Percentiles rank a stretch among this genome's conserved stretches.
phyloP scores from a whole-genome alignment of 2,797 vertebrate genomes.

The Apogon hyalosoma region DNA sequence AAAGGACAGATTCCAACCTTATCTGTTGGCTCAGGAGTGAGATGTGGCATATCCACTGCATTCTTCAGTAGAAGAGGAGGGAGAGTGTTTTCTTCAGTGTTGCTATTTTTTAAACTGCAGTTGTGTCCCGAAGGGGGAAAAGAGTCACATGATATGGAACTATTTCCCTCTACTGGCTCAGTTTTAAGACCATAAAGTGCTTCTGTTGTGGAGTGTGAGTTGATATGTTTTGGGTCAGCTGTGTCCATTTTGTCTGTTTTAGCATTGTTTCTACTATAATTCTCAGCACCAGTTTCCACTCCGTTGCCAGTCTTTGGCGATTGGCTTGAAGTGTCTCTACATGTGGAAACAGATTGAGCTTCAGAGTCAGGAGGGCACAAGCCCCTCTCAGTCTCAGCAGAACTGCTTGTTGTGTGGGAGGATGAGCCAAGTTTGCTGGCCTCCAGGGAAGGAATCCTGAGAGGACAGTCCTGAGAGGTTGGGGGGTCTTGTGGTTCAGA shows the following conservation, averaged over 20 bases:
- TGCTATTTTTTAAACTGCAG: conserved; percentile 46
- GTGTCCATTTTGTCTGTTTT: conserved; percentile 52
- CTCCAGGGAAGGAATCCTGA: conserved; percentile 43
- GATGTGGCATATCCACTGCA: conserved; percentile 82
- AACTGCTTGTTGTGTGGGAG: conserved; percentile 43
- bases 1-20: conserved; percentile 65
- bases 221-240: conserved; percentile 44
- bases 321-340: conserved; percentile 37
- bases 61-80: conserved; percentile 70
- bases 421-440: conserved; percentile 26
- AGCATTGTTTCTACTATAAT: conserved; percentile 33
- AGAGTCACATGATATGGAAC: conserved; percentile 36
- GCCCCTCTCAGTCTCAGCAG: conserved; percentile 34
- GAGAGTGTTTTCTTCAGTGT: conserved; percentile 49
- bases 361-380: conserved; percentile 38
- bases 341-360: conserved; percentile 31
- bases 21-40: conserved; percentile 80
- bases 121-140: conserved; percentile 27
- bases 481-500: conserved; percentile 56
- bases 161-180: conserved; percentile 65
- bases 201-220: conserved; percentile 49
- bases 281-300: conserved; percentile 31
- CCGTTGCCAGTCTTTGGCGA: conserved; percentile 45
- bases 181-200: conserved; percentile 67
- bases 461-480: conserved; percentile 60